Evolutionary conservation across 2,888 invertebrate species (phyloP), one percentile per base, ranked within the genome.

Genomic region (Drosophila longiperda): DNA sequence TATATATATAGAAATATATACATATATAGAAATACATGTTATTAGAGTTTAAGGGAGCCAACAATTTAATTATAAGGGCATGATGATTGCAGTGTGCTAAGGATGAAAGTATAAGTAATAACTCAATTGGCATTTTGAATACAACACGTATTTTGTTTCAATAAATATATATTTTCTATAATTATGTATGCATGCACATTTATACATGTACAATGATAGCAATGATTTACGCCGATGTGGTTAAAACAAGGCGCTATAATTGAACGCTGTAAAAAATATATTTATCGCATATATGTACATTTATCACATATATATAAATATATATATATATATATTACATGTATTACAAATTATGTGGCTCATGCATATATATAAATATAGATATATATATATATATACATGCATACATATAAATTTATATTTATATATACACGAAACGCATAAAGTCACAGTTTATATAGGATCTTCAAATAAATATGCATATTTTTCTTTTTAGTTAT

Each of bases 371-470:
- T 38, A 61, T 54, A 61, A 32, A 54, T 20, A 60, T 57, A 23
- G 23, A 23, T 26, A 78, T 20, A 64, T 12, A 62, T 48, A 68
- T 50, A 72, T 45, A 70, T 60, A 62, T 29, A 59, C 61, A 62
- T 64, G 38, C 55, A 57, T 33, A 29, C 1, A 49, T 23, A 58
- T 45, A 58, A 17, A 45, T 8, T 63, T 60, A 74, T 23, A 64
- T n/a, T 60, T 50, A 70, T 57, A 69, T 45, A 71, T 61, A 64
- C 33, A 74, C 64, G 66, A 68, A 75, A 75, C 72, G 73, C 73
- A 75, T 84, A 82, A 75, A 80, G 75, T 84, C 78, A 76, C 70
- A 78, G 73, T 65, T 79, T 81, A 83, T 69, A 78, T 82, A 82
- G 73, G 84, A 88, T 82, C 74, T 86, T 79, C 73, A 80, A 61